phyloP scores from a whole-genome alignment of 2,113 vertebrate genomes.

The Benitochromis conjunctus region DNA sequence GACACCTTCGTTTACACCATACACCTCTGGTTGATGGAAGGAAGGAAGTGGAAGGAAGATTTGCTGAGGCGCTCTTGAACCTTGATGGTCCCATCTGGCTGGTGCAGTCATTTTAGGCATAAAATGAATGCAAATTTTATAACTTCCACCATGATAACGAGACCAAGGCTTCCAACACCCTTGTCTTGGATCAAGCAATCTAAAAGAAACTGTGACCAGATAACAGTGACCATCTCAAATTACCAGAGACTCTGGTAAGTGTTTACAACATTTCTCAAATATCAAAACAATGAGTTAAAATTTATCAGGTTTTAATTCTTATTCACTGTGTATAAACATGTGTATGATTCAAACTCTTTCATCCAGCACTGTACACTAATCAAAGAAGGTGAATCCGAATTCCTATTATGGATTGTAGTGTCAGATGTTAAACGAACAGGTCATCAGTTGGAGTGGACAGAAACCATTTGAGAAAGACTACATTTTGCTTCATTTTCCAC shows the following conservation, averaged over 20 bases:
- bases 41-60: no score
- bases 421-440: not conserved
- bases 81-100: not conserved
- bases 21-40: not conserved
- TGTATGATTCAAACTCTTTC: not conserved
- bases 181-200: not conserved
- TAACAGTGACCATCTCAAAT: not conserved
- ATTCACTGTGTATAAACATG: not conserved
- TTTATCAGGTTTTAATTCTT: not conserved
- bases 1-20: not conserved
- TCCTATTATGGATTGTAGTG: not conserved
- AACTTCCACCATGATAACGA: no score
- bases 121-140: not conserved
- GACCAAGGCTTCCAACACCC: not conserved
- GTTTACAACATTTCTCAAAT: not conserved
- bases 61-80: not conserved
- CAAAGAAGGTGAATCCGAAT: not conserved
- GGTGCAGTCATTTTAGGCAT: not conserved
- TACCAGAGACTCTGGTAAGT: not conserved
- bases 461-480: not conserved
- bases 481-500: not conserved
- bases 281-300: not conserved
- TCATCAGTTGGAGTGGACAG: not conserved
- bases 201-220: not conserved
- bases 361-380: not conserved